Conservation (phyloP, 2,113 vertebrate genomes). For the Zosterops borbonicus region DNA sequence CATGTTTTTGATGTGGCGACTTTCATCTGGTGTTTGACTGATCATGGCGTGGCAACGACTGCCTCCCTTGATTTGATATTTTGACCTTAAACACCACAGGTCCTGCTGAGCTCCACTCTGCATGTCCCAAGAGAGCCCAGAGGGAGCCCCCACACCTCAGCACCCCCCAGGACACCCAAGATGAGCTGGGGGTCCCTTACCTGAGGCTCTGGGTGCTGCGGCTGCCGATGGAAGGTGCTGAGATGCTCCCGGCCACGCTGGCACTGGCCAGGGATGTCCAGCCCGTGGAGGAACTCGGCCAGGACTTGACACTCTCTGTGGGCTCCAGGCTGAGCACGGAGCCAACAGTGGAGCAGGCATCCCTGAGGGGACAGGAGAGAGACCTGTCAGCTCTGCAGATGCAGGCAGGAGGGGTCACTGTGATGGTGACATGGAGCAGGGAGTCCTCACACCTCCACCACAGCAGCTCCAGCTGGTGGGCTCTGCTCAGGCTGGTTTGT, state of each 20-base stretch:
- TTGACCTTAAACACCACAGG: background rate
- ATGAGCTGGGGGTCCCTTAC: slow-evolving; percentile 56
- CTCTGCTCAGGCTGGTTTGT: background rate
- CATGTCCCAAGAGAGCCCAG: rapidly evolving
- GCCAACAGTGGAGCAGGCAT: slow-evolving; percentile 74
- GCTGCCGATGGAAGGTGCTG: slow-evolving; percentile 71
- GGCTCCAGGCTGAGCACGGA: slow-evolving; percentile 79
- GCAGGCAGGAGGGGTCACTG: background rate
- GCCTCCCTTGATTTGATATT: background rate
- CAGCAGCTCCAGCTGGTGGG: background rate
- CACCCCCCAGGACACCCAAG: rapidly evolving
- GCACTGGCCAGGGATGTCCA: slow-evolving; percentile 64
- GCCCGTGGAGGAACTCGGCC: slow-evolving; percentile 60
- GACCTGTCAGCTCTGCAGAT: background rate
- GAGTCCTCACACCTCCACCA: too few relatives aligned
- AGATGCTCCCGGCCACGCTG: slow-evolving; percentile 69
- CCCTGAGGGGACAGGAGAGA: background rate
- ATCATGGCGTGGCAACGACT: background rate
- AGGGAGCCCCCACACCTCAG: rapidly evolving
- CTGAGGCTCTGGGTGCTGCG: slow-evolving; percentile 77
- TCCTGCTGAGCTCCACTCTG: rapidly evolving
- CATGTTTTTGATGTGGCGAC: slow-evolving; percentile 14
- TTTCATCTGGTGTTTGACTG: slow-evolving; percentile 27
- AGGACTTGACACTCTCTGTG: slow-evolving; percentile 75
- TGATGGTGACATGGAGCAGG: background rate